Evolutionary conservation across 2,888 invertebrate species (phyloP).

Genomic region (Listrodromus nycthemerus): DNA sequence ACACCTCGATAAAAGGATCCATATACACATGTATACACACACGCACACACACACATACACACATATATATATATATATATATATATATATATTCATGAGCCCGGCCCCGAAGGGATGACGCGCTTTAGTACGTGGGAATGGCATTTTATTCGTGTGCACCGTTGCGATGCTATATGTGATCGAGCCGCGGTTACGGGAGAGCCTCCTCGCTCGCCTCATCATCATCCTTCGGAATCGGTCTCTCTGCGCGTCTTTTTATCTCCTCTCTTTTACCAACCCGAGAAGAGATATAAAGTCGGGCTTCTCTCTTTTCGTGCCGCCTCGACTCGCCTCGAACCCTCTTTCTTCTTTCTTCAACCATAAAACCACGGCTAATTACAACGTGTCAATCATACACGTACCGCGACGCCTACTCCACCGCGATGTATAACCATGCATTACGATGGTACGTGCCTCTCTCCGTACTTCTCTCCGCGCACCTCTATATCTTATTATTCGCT

Average conservation of each 20-base stretch:
- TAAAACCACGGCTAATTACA: slow-evolving; percentile 77
- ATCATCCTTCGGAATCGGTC: slow-evolving; percentile 62
- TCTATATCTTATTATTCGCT: slow-evolving; percentile 29
- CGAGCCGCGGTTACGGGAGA: slow-evolving; percentile 21
- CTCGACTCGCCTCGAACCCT: slow-evolving; percentile 11
- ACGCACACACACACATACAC: background rate
- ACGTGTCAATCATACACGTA: slow-evolving; percentile 78
- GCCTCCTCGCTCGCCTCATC: slow-evolving; percentile 54
- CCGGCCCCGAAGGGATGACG: slow-evolving; percentile 65
- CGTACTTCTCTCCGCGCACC: slow-evolving; percentile 51
- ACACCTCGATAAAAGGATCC: slow-evolving; percentile 58
- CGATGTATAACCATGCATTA: slow-evolving; percentile 69
- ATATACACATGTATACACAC: background rate
- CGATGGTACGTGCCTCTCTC: slow-evolving; percentile 67
- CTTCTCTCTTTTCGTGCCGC: slow-evolving; percentile 20
- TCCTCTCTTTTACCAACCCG: slow-evolving; percentile 52
- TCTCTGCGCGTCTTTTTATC: slow-evolving; percentile 26
- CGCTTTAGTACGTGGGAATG: slow-evolving; percentile 71
- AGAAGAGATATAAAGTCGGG: slow-evolving; percentile 43
- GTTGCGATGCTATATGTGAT: slow-evolving; percentile 7
- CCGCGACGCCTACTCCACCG: slow-evolving; percentile 71
- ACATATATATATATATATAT: background rate
- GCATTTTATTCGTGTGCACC: slow-evolving; percentile 65
- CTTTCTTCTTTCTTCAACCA: slow-evolving; percentile 69
- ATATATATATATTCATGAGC: slow-evolving; percentile 65